A percentile compares a stretch with the other conserved stretches of the same genome.
These are phyloP conservation scores for Dissostichus mawsoni DNA, from an alignment of 2,113 vertebrate genomes.

Conservation along the genomic window DNA sequence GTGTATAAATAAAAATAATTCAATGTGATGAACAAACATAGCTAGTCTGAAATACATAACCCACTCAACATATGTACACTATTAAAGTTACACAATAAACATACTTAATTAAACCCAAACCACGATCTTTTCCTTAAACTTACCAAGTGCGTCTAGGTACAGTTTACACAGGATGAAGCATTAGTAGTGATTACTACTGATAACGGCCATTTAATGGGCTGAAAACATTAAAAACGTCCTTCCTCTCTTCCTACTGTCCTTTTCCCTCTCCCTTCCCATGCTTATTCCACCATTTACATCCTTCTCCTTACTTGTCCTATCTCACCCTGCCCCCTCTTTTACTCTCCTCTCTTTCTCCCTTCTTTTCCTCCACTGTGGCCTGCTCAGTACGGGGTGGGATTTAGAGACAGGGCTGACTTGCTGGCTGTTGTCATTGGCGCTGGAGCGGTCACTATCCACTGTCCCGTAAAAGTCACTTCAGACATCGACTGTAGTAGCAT, in stretches of 20 bases:
- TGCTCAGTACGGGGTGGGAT: slow-evolving; percentile 37
- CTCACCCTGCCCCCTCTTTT: background rate
- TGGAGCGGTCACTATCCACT: slow-evolving; percentile 51
- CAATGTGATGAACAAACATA: too few relatives aligned
- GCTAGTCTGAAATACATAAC: too few relatives aligned
- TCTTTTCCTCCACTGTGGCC: slow-evolving; percentile 38
- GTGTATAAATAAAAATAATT: too few relatives aligned
- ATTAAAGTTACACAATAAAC: too few relatives aligned
- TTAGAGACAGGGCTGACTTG: slow-evolving; percentile 70
- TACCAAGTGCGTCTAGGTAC: too few relatives aligned
- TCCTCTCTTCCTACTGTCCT: background rate
- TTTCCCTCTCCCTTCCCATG: background rate
- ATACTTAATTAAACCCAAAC: too few relatives aligned
- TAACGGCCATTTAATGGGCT: too few relatives aligned
- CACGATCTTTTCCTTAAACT: too few relatives aligned
- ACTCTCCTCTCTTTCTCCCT: background rate
- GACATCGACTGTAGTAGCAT: slow-evolving; percentile 56
- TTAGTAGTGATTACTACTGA: too few relatives aligned
- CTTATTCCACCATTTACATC: background rate
- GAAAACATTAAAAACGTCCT: background rate
- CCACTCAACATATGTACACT: too few relatives aligned
- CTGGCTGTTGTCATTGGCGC: slow-evolving; percentile 70
- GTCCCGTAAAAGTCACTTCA: slow-evolving; percentile 60
- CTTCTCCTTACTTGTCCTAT: background rate
- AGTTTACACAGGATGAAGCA: too few relatives aligned